Evolutionary conservation across 2,797 vertebrate species (phyloP).

Genomic region (Enteromius paludinosus): DNA sequence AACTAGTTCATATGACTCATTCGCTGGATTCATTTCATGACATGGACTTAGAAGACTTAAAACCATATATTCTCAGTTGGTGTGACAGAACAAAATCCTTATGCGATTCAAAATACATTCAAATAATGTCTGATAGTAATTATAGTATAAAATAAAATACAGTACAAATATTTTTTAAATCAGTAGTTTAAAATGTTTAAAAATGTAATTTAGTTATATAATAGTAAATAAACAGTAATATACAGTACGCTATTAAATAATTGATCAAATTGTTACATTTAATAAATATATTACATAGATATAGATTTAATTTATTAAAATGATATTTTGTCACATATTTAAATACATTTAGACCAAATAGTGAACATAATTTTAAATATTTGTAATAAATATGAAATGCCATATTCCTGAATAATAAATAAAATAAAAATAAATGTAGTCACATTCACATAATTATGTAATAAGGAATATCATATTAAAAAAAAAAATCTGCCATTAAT

Average conservation of each 20-base stretch:
- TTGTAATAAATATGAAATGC: not conserved
- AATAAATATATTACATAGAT: not conserved
- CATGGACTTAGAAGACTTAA: not conserved
- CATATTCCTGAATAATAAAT: not conserved
- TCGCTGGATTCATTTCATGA: not conserved
- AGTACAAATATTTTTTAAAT: not conserved
- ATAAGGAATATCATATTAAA: too few relatives aligned
- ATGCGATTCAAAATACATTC: not conserved
- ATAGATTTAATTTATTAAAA: not conserved
- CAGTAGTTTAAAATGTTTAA: not conserved
- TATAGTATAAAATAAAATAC: not conserved
- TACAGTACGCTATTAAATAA: not conserved
- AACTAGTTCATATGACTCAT: not conserved
- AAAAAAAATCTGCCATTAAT: not conserved
- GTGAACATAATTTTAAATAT: not conserved
- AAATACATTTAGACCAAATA: not conserved
- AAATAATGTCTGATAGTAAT: not conserved
- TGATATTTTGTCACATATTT: not conserved
- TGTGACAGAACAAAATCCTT: not conserved
- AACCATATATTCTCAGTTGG: not conserved
- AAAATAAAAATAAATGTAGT: not conserved
- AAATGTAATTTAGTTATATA: not conserved
- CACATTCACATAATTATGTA: not conserved
- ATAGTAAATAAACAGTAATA: too few relatives aligned
- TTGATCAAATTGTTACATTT: not conserved